Evolutionary conservation across 2,797 vertebrate species (phyloP), one percentile per base, ranked within the genome.

Genomic region (Ataeniobius toweri): DNA sequence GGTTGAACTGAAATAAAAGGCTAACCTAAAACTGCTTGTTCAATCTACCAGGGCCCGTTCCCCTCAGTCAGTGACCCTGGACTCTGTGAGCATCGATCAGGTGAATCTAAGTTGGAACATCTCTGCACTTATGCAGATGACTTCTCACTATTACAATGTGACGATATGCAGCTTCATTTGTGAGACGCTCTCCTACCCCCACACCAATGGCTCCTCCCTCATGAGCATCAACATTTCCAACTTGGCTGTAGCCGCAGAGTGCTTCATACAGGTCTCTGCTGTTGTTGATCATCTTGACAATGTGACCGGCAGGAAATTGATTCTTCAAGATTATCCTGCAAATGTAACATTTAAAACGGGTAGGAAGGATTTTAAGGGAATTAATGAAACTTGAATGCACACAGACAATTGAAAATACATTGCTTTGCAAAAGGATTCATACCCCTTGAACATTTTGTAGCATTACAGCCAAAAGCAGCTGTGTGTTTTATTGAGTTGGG

Each of bases 111-210:
- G 65, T 72, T 90, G 87, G 90, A 86, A 83, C 18, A 28, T 89
- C 20, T 84, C 90, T 18, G 31, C 83, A 1, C 75, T 80, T 20
- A 89, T 88, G 88, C 87, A 76, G 78, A 83, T n/a, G 24, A 86
- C 50, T 1, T 48, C 69, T 31, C 90, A 91, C 79, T 69, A 26
- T 80, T 90, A 91, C 83, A 88, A 75, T 0, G 84, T 91, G 36
- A 88, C 80, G 1, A 71, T 36, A 24, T 85, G 85, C 50, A 36
- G 22, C 68, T 41, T 20, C 28, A 71, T 51, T 1, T 86, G 85
- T 39, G 12, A 74, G 1, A 80, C 48, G 8, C 56, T 48, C 55
- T 0, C 69, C 6, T 63, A 74, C 59, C 6, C 28, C 5, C 77
- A 78, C 82, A 76, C 2, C 16, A 3, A 22, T 0, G 75, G 51